Conservation (phyloP, 2,113 vertebrate species). For the Nannobrachium achirus region DNA sequence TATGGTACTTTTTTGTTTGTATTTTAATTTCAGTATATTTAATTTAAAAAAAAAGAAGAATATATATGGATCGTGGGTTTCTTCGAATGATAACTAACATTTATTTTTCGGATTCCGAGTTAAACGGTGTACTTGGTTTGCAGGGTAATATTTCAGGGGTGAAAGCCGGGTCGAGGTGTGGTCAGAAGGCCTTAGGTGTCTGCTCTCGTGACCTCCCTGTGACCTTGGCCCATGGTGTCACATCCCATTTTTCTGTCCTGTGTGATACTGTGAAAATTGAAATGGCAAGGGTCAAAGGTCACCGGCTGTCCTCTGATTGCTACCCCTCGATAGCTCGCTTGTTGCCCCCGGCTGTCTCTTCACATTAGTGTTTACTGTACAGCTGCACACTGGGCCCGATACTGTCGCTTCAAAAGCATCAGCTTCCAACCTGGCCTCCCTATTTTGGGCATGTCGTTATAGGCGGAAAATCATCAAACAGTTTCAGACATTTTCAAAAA, state of each 20-base stretch:
- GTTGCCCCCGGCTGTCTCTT: constrained; percentile 24
- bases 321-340: not conserved
- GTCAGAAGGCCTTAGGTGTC: not conserved
- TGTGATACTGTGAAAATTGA: constrained; percentile 34
- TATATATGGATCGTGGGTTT: no score
- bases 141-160: not conserved
- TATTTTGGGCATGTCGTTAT: no score
- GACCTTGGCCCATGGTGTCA: constrained; percentile 15
- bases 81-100: no score
- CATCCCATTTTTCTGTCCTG: constrained; percentile 21
- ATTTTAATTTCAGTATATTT: not conserved
- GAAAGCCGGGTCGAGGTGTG: not conserved
- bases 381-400: not conserved
- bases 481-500: no score
- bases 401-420: not conserved
- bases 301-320: constrained; percentile 14
- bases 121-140: no score
- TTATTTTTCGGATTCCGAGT: no score
- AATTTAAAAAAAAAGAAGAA: no score
- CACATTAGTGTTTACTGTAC: constrained; percentile 11
- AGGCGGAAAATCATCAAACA: no score
- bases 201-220: constrained; percentile 1
- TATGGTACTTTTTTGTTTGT: not conserved
- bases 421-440: no score
- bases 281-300: constrained; percentile 33